Conservation (phyloP, 2,113 vertebrate species). For the Clarias magur region DNA sequence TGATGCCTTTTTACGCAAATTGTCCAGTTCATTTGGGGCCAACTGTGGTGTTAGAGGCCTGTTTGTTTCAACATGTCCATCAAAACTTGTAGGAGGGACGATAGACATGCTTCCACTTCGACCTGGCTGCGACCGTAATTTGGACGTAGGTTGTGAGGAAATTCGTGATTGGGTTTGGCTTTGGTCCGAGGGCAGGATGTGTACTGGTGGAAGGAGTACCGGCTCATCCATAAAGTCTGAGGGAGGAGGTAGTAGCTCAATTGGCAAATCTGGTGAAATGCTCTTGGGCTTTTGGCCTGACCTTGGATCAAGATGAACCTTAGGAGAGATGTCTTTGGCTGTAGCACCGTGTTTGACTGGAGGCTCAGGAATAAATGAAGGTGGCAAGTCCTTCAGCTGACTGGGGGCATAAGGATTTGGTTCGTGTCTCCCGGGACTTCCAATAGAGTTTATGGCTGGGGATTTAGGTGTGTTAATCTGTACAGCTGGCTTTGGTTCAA, state of each 20-base stretch:
- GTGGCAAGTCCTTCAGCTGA: conserved; percentile 31
- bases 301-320: conserved; percentile 1
- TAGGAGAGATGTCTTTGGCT: conserved; percentile 19
- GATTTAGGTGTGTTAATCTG: conserved; percentile 16
- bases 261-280: conserved; percentile 23
- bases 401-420: neutral
- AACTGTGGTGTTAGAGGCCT: neutral
- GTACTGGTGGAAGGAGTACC: neutral
- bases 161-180: conserved; percentile 3
- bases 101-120: neutral
- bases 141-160: neutral
- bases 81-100: conserved; percentile 19
- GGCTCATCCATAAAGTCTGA: conserved; percentile 75
- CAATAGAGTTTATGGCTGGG: conserved; percentile 26
- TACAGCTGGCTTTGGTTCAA: conserved; percentile 6
- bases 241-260: conserved; percentile 70
- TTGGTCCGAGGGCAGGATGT: neutral
- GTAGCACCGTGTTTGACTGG: conserved; percentile 22
- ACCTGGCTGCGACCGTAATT: conserved; percentile 5
- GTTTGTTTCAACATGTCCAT: conserved; percentile 5
- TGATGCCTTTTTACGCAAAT: conserved; percentile 55
- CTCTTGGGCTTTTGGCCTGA: neutral
- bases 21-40: conserved; percentile 27
- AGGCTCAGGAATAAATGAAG: conserved; percentile 51
- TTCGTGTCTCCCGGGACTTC: neutral